Percentiles rank a stretch among this genome's conserved stretches.
Evolutionary conservation across 1,140 invertebrate genomes (phyloP).

Genomic region (Chymomyza costata): DNA sequence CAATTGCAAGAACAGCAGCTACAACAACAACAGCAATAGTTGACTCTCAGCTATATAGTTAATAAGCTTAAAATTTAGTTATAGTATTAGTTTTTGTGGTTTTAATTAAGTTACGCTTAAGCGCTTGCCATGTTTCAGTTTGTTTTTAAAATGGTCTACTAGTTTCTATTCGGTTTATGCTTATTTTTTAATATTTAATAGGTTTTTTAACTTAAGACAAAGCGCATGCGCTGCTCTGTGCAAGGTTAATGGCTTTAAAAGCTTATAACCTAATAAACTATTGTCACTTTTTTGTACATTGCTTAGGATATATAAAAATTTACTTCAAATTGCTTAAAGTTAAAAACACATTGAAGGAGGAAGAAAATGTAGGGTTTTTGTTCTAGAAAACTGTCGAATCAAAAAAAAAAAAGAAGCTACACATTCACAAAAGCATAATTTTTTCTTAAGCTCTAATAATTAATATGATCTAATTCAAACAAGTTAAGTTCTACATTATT

Average conservation of each 20-base stretch:
- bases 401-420: too few relatives aligned
- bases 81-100: conserved; percentile 13
- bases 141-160: conserved; percentile 30
- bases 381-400: too few relatives aligned
- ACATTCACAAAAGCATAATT: too few relatives aligned
- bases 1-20: conserved; percentile 68
- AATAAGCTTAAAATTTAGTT: too few relatives aligned
- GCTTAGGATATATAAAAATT: too few relatives aligned
- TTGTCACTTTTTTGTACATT: too few relatives aligned
- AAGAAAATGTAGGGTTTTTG: too few relatives aligned
- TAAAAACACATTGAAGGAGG: too few relatives aligned
- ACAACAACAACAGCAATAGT: conserved; percentile 38
- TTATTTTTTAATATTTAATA: conserved; percentile 24
- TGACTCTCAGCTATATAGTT: conserved; percentile 20
- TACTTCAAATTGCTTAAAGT: too few relatives aligned
- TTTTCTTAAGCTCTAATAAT: too few relatives aligned
- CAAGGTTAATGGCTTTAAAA: conserved; percentile 30
- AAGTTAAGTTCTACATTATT: too few relatives aligned
- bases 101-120: conserved; percentile 54
- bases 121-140: conserved; percentile 68
- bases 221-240: conserved; percentile 24
- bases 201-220: conserved; percentile 10
- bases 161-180: conserved; percentile 41
- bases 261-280: conserved; percentile 16
- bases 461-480: too few relatives aligned